A percentile compares a stretch with the other conserved stretches of the same genome.
Conservation (phyloP, 2,797 vertebrate species). For the Xiphorhynchus erythropygius region DNA sequence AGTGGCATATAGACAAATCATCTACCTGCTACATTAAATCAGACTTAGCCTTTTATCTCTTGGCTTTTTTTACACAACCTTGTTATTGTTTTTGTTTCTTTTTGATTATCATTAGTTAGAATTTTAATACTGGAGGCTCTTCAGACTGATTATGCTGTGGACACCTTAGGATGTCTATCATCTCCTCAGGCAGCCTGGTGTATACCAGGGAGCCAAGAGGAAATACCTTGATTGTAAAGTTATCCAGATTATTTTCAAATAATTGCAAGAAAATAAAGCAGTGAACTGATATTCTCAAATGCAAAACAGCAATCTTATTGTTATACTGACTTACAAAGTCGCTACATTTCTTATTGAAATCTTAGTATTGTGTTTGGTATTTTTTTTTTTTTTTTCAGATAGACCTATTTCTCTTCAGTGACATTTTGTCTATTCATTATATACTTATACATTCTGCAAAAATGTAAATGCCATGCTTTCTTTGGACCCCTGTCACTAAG, state of each 20-base stretch:
- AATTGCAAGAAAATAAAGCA: slow-evolving; percentile 81
- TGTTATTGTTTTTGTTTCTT: slow-evolving; percentile 68
- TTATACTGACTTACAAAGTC: slow-evolving; percentile 68
- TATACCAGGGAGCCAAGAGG: slow-evolving; percentile 80
- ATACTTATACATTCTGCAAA: background rate
- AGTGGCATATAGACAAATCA: background rate
- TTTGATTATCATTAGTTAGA: slow-evolving; percentile 80
- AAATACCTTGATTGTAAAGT: slow-evolving; percentile 84
- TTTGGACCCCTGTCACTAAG: background rate
- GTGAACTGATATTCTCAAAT: slow-evolving; percentile 71
- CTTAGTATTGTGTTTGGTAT: background rate
- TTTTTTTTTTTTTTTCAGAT: background rate
- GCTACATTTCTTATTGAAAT: slow-evolving; percentile 22
- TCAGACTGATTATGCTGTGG: slow-evolving; percentile 82
- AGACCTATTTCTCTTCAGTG: background rate
- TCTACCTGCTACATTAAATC: slow-evolving; percentile 24
- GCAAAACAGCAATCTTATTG: slow-evolving; percentile 57
- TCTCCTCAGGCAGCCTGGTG: slow-evolving; percentile 80
- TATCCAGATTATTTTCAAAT: slow-evolving; percentile 82
- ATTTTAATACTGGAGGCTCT: slow-evolving; percentile 80
- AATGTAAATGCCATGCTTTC: background rate
- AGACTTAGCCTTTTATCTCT: slow-evolving; percentile 22
- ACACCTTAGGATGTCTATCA: slow-evolving; percentile 80
- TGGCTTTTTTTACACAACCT: slow-evolving; percentile 30
- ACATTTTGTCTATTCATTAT: background rate